Evolutionary conservation across 2,888 invertebrate species (phyloP).

Genomic region (Balanococcus diminutus): DNA sequence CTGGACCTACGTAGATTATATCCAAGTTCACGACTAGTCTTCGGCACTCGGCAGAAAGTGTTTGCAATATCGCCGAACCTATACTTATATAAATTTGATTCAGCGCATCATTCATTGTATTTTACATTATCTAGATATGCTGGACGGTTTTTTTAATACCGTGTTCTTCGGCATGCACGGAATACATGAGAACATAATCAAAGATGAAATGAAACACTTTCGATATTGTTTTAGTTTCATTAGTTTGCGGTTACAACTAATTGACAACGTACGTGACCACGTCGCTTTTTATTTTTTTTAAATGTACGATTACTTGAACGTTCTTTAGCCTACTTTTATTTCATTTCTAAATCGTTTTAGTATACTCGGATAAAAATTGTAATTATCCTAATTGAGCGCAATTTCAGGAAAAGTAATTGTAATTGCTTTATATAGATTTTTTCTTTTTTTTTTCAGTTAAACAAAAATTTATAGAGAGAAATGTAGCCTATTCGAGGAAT

Average conservation of each 20-base stretch:
- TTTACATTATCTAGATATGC: not conserved
- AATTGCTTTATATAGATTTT: not conserved
- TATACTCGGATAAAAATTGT: not conserved
- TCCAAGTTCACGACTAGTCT: conserved; percentile 14
- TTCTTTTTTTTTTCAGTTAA: not conserved
- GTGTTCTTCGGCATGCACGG: not conserved
- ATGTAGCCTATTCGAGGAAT: not conserved
- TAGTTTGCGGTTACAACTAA: conserved; percentile 33
- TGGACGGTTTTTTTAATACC: not conserved
- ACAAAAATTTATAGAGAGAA: not conserved
- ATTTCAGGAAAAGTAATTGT: conserved; percentile 20
- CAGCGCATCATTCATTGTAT: not conserved
- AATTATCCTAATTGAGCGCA: not conserved
- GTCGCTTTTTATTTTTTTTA: not conserved
- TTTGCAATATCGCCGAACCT: not conserved
- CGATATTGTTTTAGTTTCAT: conserved; percentile 40
- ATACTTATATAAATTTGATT: conserved; percentile 15
- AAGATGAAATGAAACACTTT: conserved; percentile 35
- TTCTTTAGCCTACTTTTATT: conserved; percentile 21
- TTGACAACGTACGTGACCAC: conserved; percentile 37
- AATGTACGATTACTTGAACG: not conserved
- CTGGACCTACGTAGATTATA: not conserved
- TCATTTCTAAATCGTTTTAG: conserved; percentile 28
- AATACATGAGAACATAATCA: conserved; percentile 26
- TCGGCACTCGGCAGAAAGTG: not conserved